Base-by-base conservation (phyloP, 2,113 vertebrate genomes). In the Ursus arctos region DNA sequence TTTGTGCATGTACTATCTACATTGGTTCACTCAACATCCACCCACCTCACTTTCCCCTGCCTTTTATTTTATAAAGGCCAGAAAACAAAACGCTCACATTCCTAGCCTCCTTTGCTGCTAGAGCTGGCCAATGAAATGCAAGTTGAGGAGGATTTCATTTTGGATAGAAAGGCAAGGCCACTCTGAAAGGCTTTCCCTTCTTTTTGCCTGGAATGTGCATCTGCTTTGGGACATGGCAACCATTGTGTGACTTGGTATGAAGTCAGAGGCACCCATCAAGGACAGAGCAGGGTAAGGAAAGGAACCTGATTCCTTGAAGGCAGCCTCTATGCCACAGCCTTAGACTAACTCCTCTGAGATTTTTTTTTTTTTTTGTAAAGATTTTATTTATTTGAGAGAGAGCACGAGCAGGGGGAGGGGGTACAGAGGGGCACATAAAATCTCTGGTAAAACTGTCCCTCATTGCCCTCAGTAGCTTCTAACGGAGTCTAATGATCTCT, bases 51-150 rank as follows among this genome's bases (percentile, higher is more conserved):
- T 72, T 81, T 36, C 4, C 31, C 18, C 2, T 33, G 47, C 57
- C 47, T 40, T 91, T 71, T 40, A n/a, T 19, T 15, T 71, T 40
- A 5, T 15, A 57, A 97, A 63, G 57, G 3, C 31, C 65, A 11
- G 83, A 81, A 76, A 95, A 94, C 88, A 94, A 43, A 74, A n/a
- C 57, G 81, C 51, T 81, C 19, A 24, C n/a, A 55, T 47, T 76
- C 49, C 53, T 12, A 59, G 47, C 15, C 43, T 57, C 11, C n/a
- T 97, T 79, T 82, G 88, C 47, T 28, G 22, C 72, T 53, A 11
- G 49, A 33, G 7, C 43, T 57, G 51, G 63, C 36, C 55, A 69
- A 7, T 43, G 69, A 40, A 79, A 69, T 1, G 1, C 2, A 19
- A 65, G 51, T 51, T 7, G 22, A 92, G 67, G 55, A 33, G 71